Base-by-base conservation (phyloP, 2,888 invertebrate species). In the Melieria crassipennis region DNA sequence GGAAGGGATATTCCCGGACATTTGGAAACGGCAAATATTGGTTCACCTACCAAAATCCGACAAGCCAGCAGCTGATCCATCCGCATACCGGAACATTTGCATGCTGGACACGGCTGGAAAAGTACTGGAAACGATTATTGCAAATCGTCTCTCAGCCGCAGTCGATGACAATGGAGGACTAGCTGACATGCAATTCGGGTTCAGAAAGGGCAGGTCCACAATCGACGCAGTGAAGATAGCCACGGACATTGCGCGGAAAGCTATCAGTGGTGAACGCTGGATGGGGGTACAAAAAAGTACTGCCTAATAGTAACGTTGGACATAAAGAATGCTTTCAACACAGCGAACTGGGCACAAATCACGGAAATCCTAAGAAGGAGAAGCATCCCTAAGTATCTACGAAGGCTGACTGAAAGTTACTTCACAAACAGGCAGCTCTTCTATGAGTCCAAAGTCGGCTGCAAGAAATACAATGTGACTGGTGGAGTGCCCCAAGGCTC, bases 261-360 rank as follows among this genome's bases (percentile, higher is more conserved):
- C 71, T 3, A 69, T 66, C 9, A 42, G 64, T 13, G 67, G 73
- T 4, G 61, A 50, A 9, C 55, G 69, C 5, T 69, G 71, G 71
- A 16, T 57, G 30, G 57, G 42, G 16, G 57, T 9, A 30, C 16
- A 6, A 57, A 57, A 10, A 60, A 72, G 56, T 74, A 65, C 46
- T 72, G 70, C 56, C 63, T 70, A 4, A 48, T 66, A n/a, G 30
- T 30, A 30, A 57, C 66, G 5, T 55, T 56, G 2, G 69, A 73
- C 9, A 57, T 72, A 3, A 66, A 58, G 11, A 74, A 75, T 47
- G 71, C 69, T 5, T 72, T 72, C 9, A 76, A 73, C 58, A 66
- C 71, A 1, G 71, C 61, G 1, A 57, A 57, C 11, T 75, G 72
- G 65, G 30, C 43, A 9, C 11, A 52, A 1, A 75, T 71, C 30